Base-by-base conservation (phyloP, 2,888 invertebrate genomes). In the Tenthredo mesomela region DNA sequence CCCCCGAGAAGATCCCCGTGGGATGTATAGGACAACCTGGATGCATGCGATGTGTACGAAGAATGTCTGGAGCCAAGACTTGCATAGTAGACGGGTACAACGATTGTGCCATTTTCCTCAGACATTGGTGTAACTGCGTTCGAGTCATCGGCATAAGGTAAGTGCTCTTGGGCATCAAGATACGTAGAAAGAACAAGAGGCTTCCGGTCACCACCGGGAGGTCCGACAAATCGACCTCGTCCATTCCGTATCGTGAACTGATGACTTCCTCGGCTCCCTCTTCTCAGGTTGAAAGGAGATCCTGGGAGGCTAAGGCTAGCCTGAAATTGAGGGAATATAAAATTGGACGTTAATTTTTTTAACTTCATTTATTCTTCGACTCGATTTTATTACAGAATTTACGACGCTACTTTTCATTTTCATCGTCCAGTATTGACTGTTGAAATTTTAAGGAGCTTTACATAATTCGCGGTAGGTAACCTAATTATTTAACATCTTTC, bases 81-180 rank as follows among this genome's bases (percentile, higher is more conserved):
- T 91, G 97, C 96, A 93, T 97, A 97, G 94, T 98, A 98, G 93
- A 97, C 97, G 86, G 98, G 98, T 91, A 98, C 97, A 91, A 98
- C 97, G 94, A 98, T 98, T 93, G 98, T 98, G 92, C 98, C 98
- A 94, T 98, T 98, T 94, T 99, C 99, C 94, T 99, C 99, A 88
- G 98, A 98, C 97, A 98, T 98, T 84, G 99, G 99, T 87, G 99
- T 99, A 86, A 98, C 99, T 88, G 98, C 99, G 92, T 98, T 98
- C 87, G 98, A 98, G 94, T 99, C 99, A 93, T 99, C 99, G 85
- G 98, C 99, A 93, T 98, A 99, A 85, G 99, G 99, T 92, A 99
- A 95, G 94, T 98, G 98, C 94, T 98, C 98, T 94, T 97, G 97
- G 89, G 97, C 98, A 93, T 98, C 98, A 94, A 98, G 95, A 95